phyloP scores from a whole-genome alignment of 2,113 vertebrate species.

The Spermophilus dauricus region DNA sequence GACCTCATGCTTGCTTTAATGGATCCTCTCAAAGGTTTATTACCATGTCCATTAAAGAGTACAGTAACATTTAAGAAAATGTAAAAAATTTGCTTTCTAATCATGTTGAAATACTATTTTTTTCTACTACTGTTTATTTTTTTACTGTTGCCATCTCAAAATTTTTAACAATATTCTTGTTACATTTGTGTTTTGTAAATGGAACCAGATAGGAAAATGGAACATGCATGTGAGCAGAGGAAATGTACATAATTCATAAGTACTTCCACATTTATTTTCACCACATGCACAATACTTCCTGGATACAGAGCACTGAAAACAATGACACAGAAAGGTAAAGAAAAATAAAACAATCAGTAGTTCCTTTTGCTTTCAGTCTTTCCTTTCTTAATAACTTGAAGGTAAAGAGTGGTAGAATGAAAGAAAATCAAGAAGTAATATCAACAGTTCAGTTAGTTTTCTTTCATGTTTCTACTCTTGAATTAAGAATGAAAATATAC shows the following conservation, averaged over 20 bases:
- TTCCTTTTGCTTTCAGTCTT: neutral
- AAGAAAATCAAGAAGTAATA: neutral
- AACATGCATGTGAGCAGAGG: neutral
- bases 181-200: neutral
- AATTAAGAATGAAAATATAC: neutral
- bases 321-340: neutral
- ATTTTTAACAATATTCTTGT: neutral
- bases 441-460: neutral
- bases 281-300: neutral
- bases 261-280: accelerated
- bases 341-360: neutral
- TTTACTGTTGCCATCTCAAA: neutral
- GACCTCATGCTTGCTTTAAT: neutral
- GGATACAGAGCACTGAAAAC: neutral
- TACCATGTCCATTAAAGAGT: too few relatives aligned
- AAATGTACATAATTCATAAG: neutral
- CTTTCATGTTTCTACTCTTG: neutral
- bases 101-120: too few relatives aligned
- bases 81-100: too few relatives aligned
- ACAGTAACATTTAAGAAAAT: too few relatives aligned
- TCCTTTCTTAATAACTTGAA: neutral
- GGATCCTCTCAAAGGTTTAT: too few relatives aligned
- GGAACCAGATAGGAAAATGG: neutral
- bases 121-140: too few relatives aligned
- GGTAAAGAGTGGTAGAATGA: neutral